These are phyloP conservation scores for Bombus superbus DNA, from an alignment of 1,140 invertebrate genomes.

Conservation along the genomic window DNA sequence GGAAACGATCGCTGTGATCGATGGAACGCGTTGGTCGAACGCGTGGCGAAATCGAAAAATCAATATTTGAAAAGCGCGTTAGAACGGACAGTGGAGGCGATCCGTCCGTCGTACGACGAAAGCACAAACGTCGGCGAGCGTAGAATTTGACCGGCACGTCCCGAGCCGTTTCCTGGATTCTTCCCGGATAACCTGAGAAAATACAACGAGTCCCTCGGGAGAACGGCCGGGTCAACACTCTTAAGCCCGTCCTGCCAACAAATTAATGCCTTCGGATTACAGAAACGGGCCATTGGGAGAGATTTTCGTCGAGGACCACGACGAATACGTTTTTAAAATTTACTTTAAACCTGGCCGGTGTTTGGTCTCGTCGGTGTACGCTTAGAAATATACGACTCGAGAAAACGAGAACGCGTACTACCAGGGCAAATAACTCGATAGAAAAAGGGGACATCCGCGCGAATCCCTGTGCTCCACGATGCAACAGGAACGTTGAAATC, in stretches of 20 bases:
- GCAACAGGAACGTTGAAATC: neutral
- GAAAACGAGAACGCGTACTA: neutral
- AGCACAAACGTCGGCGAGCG: slow-evolving; percentile 27
- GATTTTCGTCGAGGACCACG: slow-evolving; percentile 60
- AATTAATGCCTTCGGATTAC: slow-evolving; percentile 73
- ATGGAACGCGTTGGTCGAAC: neutral
- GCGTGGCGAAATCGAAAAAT: slow-evolving; percentile 38
- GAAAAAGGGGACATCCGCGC: neutral
- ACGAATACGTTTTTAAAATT: slow-evolving; percentile 63
- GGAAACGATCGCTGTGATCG: neutral
- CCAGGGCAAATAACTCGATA: neutral
- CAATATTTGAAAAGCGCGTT: slow-evolving; percentile 51
- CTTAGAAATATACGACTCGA: neutral
- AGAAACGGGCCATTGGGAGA: slow-evolving; percentile 66
- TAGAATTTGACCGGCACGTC: slow-evolving; percentile 63
- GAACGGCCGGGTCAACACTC: slow-evolving; percentile 55
- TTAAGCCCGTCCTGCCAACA: slow-evolving; percentile 66
- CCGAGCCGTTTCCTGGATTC: slow-evolving; percentile 43
- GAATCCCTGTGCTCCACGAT: too few relatives aligned
- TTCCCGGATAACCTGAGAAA: slow-evolving; percentile 69
- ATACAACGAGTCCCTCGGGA: slow-evolving; percentile 62
- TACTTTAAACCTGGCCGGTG: slow-evolving; percentile 54
- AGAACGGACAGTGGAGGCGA: neutral
- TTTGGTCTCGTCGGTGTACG: neutral
- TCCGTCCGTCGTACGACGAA: neutral